Evolutionary conservation across 2,113 vertebrate genomes (phyloP).

Genomic region (Hypocryptadius cinnamomeus): DNA sequence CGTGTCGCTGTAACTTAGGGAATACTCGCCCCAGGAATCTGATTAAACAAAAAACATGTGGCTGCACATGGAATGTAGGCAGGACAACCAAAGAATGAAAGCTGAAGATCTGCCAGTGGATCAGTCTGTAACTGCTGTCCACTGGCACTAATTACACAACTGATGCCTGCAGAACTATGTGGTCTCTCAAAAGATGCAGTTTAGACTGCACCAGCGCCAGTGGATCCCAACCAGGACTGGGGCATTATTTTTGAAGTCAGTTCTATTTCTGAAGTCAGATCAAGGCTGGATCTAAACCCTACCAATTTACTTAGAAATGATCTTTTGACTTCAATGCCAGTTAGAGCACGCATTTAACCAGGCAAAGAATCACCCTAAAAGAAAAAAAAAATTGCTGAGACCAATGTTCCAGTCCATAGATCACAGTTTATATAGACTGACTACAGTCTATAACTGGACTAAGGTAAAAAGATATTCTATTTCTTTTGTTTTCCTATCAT

Average conservation of each 20-base stretch:
- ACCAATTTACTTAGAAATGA: background rate
- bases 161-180: background rate
- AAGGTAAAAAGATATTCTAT: background rate
- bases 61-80: slow-evolving; percentile 21
- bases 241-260: background rate
- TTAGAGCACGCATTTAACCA: background rate
- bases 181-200: background rate
- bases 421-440: background rate
- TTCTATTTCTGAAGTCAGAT: background rate
- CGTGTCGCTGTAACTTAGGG: background rate
- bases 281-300: background rate
- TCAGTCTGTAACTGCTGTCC: background rate
- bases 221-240: background rate
- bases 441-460: background rate
- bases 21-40: slow-evolving; percentile 9
- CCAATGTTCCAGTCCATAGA: background rate
- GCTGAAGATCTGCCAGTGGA: background rate
- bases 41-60: background rate
- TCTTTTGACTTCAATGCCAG: background rate
- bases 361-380: background rate
- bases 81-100: background rate
- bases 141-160: background rate
- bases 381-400: background rate
- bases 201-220: background rate
- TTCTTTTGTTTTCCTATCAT: background rate